Base-by-base conservation (phyloP, 2,113 vertebrate species). In the Thoracochromis brauschi region DNA sequence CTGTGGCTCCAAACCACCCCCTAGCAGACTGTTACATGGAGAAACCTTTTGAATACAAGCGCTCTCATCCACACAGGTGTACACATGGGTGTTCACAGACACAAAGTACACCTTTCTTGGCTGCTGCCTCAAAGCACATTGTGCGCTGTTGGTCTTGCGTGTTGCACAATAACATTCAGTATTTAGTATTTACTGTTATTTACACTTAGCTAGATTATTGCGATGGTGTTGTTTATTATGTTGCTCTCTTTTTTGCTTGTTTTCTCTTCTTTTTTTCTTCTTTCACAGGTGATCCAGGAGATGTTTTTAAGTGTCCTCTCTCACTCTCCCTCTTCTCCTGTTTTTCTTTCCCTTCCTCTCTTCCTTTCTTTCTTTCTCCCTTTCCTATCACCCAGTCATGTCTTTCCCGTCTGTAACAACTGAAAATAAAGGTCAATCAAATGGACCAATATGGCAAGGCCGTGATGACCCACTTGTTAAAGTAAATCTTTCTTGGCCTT, bases 11-110 rank as follows among this genome's bases (percentile, higher is more conserved):
- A 53, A 21, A 53, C 51, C 51, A 53, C 19, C 51, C 51, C 19
- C 51, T 53, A 53, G 51, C 19, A 53, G 51, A 53, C 2, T 2
- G 19, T 53, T 53, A 53, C 51, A 53, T 21, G 51, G 9, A 21
- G 51, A 53, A 53, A 53, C 51, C 19, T 53, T n/a, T n/a, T n/a
- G 19, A 53, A 53, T 53, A 53, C 19, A 53, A 2, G 5, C 19
- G 3, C 0, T 0, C 19, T n/a, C 19, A 53, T 3, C 19, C 35
- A 38, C 35, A 38, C 9, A 4, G 35, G 9, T 38, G 35, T 35
- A 14, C 40, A 42, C 40, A 42, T 2, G 12, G 42, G 42, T n/a
- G 19, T 53, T 53, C 49, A 53, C 49, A 53, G 19, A 53, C 19
- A 53, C 49, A 53, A 53, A n/a, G 5, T 53, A n/a, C 49, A 53